Evolutionary conservation across 2,888 invertebrate genomes (phyloP), one percentile per base, ranked within the genome.

Genomic region (Netelia inedita): DNA sequence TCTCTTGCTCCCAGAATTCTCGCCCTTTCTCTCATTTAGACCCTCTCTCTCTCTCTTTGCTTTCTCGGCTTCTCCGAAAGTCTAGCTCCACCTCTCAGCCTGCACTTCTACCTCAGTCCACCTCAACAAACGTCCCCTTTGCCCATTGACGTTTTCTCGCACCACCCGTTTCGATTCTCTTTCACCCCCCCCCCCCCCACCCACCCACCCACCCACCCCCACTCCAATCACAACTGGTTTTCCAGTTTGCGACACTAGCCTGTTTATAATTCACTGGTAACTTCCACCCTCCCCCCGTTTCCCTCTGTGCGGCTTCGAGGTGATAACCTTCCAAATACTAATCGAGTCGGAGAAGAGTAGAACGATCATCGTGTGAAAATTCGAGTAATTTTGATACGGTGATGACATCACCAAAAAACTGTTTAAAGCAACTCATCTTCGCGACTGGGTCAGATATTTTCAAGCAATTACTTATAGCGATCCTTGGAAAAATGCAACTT

Each of bases 11-110:
- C 68, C 63, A 41, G 35, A 35, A 16, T 63, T 35, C 59, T 55
- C 82, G 83, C 76, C 78, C 66, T 79, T 80, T 79, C 84, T 74
- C 61, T 83, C 79, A 76, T 68, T 69, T 61, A 59, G 43, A 5
- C 35, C 6, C 35, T 35, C 35, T 6, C 69, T 6, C 69, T 46
- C n/a, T 46, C 23, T 19, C 55, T 50, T 66, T 71, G 63, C 63
- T 57, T 75, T 79, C 73, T 76, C 69, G 3, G 59, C 35, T 55
- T 73, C 21, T 78, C 73, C 46, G 35, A 16, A 65, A 46, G n/a
- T 59, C 46, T 11, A 23, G 55, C 46, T 46, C 59, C 21, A 35
- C 78, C 23, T 78, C 59, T 10, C 19, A 61, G 9, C 43, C 68
- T 43, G 63, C 35, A 53, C 19, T 50, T 79, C 35, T 65, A 53